A percentile compares a stretch with the other conserved stretches of the same genome.
phyloP scores from a whole-genome alignment of 2,797 vertebrate genomes.

The Leptatherina wallacei region DNA sequence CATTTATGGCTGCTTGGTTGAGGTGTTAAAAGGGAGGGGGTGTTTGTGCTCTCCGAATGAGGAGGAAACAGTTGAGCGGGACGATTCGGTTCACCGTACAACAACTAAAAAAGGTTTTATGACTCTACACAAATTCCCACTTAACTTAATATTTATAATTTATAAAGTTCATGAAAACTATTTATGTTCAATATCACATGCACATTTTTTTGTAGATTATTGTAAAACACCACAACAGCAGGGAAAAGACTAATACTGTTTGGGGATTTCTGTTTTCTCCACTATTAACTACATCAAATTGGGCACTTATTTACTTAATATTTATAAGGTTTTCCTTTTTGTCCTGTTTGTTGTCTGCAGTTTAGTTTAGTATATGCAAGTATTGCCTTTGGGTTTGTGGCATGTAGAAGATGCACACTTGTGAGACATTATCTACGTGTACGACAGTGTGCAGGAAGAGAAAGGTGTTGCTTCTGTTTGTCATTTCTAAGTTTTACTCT shows the following conservation, averaged over 20 bases:
- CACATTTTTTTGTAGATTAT: constrained; percentile 8
- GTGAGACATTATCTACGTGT: constrained; percentile 38
- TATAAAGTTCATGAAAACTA: constrained; percentile 1
- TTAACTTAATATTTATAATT: constrained; percentile 14
- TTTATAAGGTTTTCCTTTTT: not conserved
- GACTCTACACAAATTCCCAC: constrained; percentile 5
- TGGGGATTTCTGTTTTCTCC: constrained; percentile 5
- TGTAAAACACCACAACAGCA: not conserved
- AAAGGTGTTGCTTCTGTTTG: constrained; percentile 53
- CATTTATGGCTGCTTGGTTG: constrained; percentile 61
- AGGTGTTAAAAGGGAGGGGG: constrained; percentile 66
- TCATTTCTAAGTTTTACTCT: constrained; percentile 25
- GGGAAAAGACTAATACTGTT: not conserved
- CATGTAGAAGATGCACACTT: constrained; percentile 2
- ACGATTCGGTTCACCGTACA: constrained; percentile 9
- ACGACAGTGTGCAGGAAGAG: constrained; percentile 39
- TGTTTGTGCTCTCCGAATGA: constrained; percentile 46
- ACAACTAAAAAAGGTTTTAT: constrained; percentile 19
- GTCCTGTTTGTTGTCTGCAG: not conserved
- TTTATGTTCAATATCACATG: constrained; percentile 5
- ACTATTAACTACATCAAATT: not conserved
- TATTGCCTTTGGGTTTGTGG: constrained; percentile 26
- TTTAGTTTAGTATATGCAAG: not conserved
- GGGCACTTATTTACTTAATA: not conserved
- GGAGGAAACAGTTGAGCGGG: constrained; percentile 37